Base-by-base conservation (phyloP, 2,797 vertebrate species). In the Scarus forsteni region DNA sequence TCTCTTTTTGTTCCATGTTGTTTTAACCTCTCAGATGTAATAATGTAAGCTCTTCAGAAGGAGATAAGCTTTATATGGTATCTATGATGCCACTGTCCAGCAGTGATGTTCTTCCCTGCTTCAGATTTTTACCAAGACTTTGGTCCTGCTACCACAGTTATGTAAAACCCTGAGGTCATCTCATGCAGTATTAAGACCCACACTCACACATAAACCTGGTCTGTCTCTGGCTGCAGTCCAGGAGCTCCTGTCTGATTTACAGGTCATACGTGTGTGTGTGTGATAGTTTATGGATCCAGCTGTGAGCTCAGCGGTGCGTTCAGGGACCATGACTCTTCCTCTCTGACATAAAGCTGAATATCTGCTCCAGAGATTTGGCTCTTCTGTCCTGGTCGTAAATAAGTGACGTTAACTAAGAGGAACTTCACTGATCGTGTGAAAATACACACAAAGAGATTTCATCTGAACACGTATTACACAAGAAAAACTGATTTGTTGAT, bases 281-380 rank as follows among this genome's bases (percentile, higher is more conserved):
- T 27, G 27, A 27, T 27, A 27, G 27, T 27, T 27, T 27, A 27
- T 9, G 36, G 66, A 83, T 83, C 84, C 83, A 89, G 70, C 67
- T 71, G 60, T 88, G 86, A 88, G 78, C 73, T 86, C 85, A 81
- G 27, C 27, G 27, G 27, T 27, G 73, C 73, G 60, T 73, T 77
- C 66, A 89, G 94, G 94, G 92, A 78, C 74, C 11, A 49, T 69
- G 72, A 73, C 71, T 89, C 74, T 85, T 75, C 66, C 68, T 79
- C 36, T 7, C 43, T 83, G 89, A 88, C 81, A 80, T 66, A 10
- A 0, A 54, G 67, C 67, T 53, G 54, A 83, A 63, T 77, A 80
- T 59, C 66, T 72, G 54, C 67, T 70, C 61, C 77, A 83, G 72
- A 86, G 73, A 3, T 39, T 75, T 73, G 70, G 81, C 48, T 56